These are phyloP conservation scores for Phyto melanocephala DNA, from an alignment of 2,888 invertebrate species.

Conservation along the genomic window DNA sequence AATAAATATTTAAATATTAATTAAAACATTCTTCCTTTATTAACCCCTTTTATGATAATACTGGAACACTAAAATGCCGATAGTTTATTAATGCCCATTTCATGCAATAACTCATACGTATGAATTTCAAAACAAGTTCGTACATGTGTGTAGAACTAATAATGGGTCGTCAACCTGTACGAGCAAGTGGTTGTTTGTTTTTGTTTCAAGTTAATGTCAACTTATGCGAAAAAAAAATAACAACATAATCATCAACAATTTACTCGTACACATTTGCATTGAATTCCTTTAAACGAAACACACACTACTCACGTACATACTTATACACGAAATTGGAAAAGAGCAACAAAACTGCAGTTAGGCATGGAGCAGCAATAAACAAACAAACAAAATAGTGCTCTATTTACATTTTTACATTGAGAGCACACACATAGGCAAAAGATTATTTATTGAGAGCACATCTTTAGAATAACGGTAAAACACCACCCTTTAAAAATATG, in stretches of 20 bases:
- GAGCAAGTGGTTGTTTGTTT: not conserved
- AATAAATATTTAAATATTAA: no score
- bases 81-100: constrained; percentile 13
- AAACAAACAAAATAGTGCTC: constrained; percentile 13
- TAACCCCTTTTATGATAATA: no score
- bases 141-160: constrained; percentile 13
- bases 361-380: constrained; percentile 17
- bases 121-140: not conserved
- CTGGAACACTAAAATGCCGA: not conserved
- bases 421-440: not conserved
- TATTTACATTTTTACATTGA: constrained; percentile 28
- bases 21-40: no score
- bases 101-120: constrained; percentile 29
- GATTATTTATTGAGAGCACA: constrained; percentile 20
- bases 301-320: not conserved
- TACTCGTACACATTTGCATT: not conserved
- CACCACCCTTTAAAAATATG: constrained; percentile 33
- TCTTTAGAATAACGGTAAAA: constrained; percentile 11
- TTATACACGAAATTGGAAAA: not conserved
- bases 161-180: constrained; percentile 45
- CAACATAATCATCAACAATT: not conserved
- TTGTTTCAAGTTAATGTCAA: constrained; percentile 39
- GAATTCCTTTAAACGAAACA: not conserved
- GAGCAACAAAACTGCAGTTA: constrained; percentile 45
- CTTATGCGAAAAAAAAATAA: not conserved